Evolutionary conservation across 2,113 vertebrate genomes (phyloP).

Genomic region (Hymenochirus boettgeri): DNA sequence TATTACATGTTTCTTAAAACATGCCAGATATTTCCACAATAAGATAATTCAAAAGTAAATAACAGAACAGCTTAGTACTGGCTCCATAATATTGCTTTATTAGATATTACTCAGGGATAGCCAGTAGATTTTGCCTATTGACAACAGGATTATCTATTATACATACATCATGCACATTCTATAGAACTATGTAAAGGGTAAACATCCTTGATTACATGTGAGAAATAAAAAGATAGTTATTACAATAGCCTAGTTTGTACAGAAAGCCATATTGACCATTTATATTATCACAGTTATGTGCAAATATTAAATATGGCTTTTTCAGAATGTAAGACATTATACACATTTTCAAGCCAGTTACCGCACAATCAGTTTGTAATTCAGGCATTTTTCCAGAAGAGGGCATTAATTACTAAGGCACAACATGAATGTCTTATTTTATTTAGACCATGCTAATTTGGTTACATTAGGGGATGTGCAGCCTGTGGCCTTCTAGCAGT

Average conservation of each 20-base stretch:
- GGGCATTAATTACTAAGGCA: slow-evolving; percentile 80
- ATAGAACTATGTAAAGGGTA: slow-evolving; percentile 46
- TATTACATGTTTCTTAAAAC: too few species aligned
- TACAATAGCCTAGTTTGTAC: slow-evolving; percentile 47
- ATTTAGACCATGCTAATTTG: slow-evolving; percentile 73
- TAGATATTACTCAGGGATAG: slow-evolving; percentile 47
- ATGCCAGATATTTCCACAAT: too few species aligned
- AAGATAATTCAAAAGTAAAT: too few species aligned
- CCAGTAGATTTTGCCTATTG: slow-evolving; percentile 33
- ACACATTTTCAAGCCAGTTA: slow-evolving; percentile 30
- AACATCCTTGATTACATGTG: slow-evolving; percentile 48
- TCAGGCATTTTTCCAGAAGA: slow-evolving; percentile 62
- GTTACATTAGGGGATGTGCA: slow-evolving; percentile 50
- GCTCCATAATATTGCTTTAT: slow-evolving; percentile 61
- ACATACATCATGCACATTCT: slow-evolving; percentile 56
- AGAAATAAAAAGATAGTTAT: slow-evolving; percentile 40
- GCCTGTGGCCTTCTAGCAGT: background rate
- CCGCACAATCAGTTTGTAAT: slow-evolving; percentile 56
- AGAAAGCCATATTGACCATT: slow-evolving; percentile 55
- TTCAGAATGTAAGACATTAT: slow-evolving; percentile 41
- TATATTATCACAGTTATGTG: slow-evolving; percentile 63
- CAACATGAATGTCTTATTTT: slow-evolving; percentile 59
- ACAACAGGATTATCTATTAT: slow-evolving; percentile 47
- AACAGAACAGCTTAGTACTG: slow-evolving; percentile 14
- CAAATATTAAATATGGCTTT: slow-evolving; percentile 68